Evolutionary conservation across 2,888 invertebrate species (phyloP).

Genomic region (Craniophora ligustri): DNA sequence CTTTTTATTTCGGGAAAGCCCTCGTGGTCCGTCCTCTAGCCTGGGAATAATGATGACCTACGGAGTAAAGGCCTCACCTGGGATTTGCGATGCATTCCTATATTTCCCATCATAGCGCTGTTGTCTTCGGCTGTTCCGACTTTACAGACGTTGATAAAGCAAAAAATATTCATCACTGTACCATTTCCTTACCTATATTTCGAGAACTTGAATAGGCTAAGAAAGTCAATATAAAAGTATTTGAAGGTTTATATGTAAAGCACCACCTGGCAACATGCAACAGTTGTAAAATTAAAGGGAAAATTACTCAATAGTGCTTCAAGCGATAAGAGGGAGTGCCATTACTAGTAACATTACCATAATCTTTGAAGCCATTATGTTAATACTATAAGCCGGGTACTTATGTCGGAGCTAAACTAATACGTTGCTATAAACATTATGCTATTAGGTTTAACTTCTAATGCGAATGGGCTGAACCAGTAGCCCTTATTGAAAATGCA

Average conservation of each 20-base stretch:
- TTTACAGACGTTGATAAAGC: too few species aligned
- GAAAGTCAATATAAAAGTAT: not conserved
- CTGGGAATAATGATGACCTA: too few species aligned
- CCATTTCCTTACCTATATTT: too few species aligned
- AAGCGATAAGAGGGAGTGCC: conserved; percentile 21
- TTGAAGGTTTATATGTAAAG: conserved; percentile 3
- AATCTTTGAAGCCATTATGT: conserved; percentile 42
- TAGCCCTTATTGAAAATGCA: conserved; percentile 10
- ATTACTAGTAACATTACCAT: conserved; percentile 49
- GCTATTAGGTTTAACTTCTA: conserved; percentile 19
- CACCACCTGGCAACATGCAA: conserved; percentile 20
- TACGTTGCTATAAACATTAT: conserved; percentile 23
- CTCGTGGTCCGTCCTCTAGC: too few species aligned
- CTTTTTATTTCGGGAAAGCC: too few species aligned
- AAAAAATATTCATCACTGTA: too few species aligned
- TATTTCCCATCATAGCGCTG: too few species aligned
- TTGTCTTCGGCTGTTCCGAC: too few species aligned
- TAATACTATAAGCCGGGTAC: conserved; percentile 43
- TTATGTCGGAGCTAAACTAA: conserved; percentile 27
- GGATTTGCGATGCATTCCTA: too few species aligned
- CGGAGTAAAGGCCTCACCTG: too few species aligned
- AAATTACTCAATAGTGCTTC: conserved; percentile 39
- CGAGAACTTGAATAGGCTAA: too few species aligned
- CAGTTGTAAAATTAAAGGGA: conserved; percentile 28
- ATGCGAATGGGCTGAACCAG: conserved; percentile 18